Evolutionary conservation across 2,797 vertebrate genomes (phyloP).

Genomic region (Pyrrhura leucotis): DNA sequence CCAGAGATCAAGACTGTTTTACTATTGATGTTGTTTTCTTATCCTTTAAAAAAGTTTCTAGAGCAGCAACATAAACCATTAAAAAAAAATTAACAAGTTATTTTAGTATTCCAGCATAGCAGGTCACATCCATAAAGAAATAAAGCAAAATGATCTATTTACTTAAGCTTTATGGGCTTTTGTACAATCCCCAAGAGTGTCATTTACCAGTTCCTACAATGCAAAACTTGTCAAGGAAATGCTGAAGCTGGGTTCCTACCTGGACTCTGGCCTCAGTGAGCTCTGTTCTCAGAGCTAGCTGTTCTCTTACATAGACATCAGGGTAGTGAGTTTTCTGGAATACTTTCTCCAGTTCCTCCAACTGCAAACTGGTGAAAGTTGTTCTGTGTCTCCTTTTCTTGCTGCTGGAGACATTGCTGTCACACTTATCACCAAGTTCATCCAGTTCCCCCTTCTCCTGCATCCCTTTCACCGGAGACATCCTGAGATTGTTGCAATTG

Average conservation of each 20-base stretch:
- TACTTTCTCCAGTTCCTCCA: conserved; percentile 97
- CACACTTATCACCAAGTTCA: conserved; percentile 90
- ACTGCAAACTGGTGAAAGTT: conserved; percentile 95
- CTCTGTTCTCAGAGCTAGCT: conserved; percentile 96
- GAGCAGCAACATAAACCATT: neutral
- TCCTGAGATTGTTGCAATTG: conserved; percentile 85
- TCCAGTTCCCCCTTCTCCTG: conserved; percentile 88
- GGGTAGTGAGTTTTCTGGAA: conserved; percentile 99
- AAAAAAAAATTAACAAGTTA: neutral
- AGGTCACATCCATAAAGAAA: neutral
- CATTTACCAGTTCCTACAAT: neutral
- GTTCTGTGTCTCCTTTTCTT: conserved; percentile 96
- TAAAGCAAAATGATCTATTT: neutral
- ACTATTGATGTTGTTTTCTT: neutral
- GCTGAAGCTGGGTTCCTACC: conserved; percentile 78
- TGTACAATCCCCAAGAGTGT: neutral
- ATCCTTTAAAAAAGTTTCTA: neutral
- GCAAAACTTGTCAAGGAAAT: neutral
- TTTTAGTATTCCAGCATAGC: neutral
- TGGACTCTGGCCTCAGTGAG: conserved; percentile 97
- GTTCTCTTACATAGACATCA: conserved; percentile 96
- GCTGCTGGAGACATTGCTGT: conserved; percentile 98
- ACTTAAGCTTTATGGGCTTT: neutral
- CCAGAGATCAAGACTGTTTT: neutral
- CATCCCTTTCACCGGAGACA: conserved; percentile 84